phyloP scores from a whole-genome alignment of 2,113 vertebrate genomes.

The Naja naja region DNA sequence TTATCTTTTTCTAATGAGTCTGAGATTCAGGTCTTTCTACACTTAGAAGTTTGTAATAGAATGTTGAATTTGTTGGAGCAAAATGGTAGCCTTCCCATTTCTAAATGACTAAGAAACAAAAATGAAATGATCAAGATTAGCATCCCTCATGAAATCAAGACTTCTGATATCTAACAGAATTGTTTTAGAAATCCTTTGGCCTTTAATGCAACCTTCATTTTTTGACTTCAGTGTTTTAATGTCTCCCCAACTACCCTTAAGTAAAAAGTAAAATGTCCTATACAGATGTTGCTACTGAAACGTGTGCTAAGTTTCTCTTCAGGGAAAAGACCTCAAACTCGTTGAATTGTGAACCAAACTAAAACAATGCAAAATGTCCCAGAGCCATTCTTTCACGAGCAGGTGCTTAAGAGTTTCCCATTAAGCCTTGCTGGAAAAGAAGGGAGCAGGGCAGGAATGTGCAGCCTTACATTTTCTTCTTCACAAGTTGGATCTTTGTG shows the following conservation, averaged over 20 bases:
- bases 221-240: conserved; percentile 50
- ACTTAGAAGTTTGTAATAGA: conserved; percentile 27
- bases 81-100: conserved; percentile 29
- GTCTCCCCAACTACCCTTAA: conserved; percentile 42
- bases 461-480: conserved; percentile 23
- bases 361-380: conserved; percentile 52
- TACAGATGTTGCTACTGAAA: conserved; percentile 46
- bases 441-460: neutral
- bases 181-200: conserved; percentile 14
- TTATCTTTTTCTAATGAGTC: neutral
- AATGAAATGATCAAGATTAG: neutral
- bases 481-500: conserved; percentile 39
- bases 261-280: conserved; percentile 42
- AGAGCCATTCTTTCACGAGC: conserved; percentile 19
- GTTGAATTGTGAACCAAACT: conserved; percentile 49
- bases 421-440: conserved; percentile 7
- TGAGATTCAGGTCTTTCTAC: conserved; percentile 5
- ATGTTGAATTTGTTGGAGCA: conserved; percentile 36
- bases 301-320: conserved; percentile 62
- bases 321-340: conserved; percentile 61
- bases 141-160: conserved; percentile 16
- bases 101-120: neutral
- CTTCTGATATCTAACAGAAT: conserved; percentile 23
- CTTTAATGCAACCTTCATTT: conserved; percentile 39
- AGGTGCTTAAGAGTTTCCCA: neutral